These are phyloP conservation scores for Gryon sp. DNA, from an alignment of 1,140 invertebrate genomes.

Conservation along the genomic window DNA sequence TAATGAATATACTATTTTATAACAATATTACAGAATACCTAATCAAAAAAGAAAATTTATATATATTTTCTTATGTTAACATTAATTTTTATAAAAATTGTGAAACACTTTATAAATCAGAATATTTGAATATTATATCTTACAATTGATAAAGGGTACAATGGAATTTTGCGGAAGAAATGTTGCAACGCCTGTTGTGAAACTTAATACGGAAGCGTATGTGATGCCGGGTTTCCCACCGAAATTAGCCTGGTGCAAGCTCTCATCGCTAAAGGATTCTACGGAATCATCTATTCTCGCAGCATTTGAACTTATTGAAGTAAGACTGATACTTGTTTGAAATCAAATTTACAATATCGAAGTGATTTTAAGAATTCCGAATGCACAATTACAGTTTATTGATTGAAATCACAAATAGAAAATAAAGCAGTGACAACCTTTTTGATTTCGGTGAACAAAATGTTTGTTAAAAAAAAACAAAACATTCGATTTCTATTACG, in stretches of 20 bases:
- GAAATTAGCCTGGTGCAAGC: conserved; percentile 80
- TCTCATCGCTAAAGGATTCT: conserved; percentile 75
- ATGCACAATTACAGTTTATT: too few species aligned
- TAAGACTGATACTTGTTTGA: too few species aligned
- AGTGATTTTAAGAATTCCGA: not conserved
- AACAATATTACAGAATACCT: not conserved
- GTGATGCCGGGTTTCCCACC: conserved; percentile 78
- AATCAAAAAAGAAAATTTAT: too few species aligned
- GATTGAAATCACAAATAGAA: too few species aligned
- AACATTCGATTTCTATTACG: too few species aligned
- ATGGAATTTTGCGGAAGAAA: conserved; percentile 81
- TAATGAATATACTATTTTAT: conserved; percentile 9
- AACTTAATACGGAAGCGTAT: conserved; percentile 77
- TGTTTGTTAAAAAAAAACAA: too few species aligned
- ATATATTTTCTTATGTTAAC: too few species aligned
- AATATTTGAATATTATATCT: conserved; percentile 23
- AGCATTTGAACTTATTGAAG: conserved; percentile 81
- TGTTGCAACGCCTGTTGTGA: conserved; percentile 77
- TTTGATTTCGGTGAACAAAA: too few species aligned
- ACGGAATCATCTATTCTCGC: conserved; percentile 79
- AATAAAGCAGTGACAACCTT: too few species aligned
- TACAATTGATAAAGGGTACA: conserved; percentile 78
- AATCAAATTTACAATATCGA: not conserved
- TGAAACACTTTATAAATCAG: too few species aligned
- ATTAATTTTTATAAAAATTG: too few species aligned